A percentile compares a stretch with the other conserved stretches of the same genome.
phyloP scores from a whole-genome alignment of 2,797 vertebrate species.

The Microchirus variegatus region DNA sequence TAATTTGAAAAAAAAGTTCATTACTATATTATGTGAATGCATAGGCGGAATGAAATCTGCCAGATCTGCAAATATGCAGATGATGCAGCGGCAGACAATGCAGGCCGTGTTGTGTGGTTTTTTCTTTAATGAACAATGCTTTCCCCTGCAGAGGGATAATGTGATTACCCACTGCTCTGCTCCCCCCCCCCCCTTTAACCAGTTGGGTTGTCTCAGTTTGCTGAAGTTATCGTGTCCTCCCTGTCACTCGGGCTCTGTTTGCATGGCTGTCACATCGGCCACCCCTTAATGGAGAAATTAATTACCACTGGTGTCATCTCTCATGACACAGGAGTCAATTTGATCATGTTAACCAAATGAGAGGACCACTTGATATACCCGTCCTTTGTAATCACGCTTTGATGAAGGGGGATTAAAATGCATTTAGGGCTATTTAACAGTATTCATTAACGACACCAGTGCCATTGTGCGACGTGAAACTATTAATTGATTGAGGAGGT shows the following conservation, averaged over 20 bases:
- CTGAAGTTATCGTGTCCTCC: slow-evolving; percentile 76
- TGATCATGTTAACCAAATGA: slow-evolving; percentile 83
- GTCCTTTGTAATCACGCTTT: slow-evolving; percentile 76
- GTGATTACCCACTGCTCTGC: slow-evolving; percentile 82
- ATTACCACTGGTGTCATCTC: slow-evolving; percentile 81
- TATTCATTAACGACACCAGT: slow-evolving; percentile 71
- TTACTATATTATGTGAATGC: slow-evolving; percentile 85
- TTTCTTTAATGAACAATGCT: slow-evolving; percentile 83
- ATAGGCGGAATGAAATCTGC: slow-evolving; percentile 71
- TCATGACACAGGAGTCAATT: slow-evolving; percentile 81
- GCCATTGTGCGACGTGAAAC: slow-evolving; percentile 69
- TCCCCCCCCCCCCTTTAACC: slow-evolving; percentile 69
- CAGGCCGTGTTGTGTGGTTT: slow-evolving; percentile 66
- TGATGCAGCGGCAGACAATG: slow-evolving; percentile 68
- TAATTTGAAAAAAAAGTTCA: slow-evolving; percentile 81
- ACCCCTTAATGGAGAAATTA: slow-evolving; percentile 84
- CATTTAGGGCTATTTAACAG: slow-evolving; percentile 78
- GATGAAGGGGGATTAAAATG: slow-evolving; percentile 75
- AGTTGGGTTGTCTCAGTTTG: slow-evolving; percentile 74
- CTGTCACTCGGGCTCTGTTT: slow-evolving; percentile 77
- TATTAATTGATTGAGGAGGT: slow-evolving; percentile 72
- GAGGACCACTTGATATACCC: slow-evolving; percentile 76
- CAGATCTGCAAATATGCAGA: slow-evolving; percentile 81
- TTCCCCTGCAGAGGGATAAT: slow-evolving; percentile 82
- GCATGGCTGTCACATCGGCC: slow-evolving; percentile 80